These are phyloP conservation scores for Potorous gilbertii DNA, from an alignment of 2,797 vertebrate species.

Conservation along the genomic window DNA sequence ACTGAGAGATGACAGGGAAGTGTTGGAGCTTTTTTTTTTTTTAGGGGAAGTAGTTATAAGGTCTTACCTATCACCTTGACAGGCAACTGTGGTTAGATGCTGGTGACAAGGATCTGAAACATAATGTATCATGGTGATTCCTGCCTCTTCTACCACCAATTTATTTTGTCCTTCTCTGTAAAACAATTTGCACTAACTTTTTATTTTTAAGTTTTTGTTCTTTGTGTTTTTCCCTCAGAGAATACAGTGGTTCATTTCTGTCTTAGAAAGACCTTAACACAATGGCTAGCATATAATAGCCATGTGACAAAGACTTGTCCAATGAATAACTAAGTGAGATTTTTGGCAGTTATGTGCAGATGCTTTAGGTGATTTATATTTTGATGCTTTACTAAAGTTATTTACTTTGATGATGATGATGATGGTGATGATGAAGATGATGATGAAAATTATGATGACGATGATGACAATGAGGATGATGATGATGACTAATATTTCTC, in stretches of 20 bases:
- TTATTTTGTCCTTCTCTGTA: background rate
- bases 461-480: too few species aligned
- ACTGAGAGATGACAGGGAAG: background rate
- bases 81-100: background rate
- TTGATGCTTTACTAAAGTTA: background rate
- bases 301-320: background rate
- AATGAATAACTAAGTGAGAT: background rate
- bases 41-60: background rate
- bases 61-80: background rate
- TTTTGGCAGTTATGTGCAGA: background rate
- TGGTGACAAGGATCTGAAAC: background rate
- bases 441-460: too few species aligned
- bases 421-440: too few species aligned
- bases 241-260: background rate
- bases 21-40: background rate
- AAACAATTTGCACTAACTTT: background rate
- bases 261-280: background rate
- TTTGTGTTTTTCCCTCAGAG: background rate
- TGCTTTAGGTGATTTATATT: background rate
- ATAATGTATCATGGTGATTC: background rate
- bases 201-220: background rate
- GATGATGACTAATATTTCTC: background rate
- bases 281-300: background rate
- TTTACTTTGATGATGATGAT: too few species aligned
- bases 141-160: background rate